Percentiles rank a stretch among this genome's conserved stretches.
Evolutionary conservation across 2,797 vertebrate species (phyloP).

Genomic region (Balearica regulorum): DNA sequence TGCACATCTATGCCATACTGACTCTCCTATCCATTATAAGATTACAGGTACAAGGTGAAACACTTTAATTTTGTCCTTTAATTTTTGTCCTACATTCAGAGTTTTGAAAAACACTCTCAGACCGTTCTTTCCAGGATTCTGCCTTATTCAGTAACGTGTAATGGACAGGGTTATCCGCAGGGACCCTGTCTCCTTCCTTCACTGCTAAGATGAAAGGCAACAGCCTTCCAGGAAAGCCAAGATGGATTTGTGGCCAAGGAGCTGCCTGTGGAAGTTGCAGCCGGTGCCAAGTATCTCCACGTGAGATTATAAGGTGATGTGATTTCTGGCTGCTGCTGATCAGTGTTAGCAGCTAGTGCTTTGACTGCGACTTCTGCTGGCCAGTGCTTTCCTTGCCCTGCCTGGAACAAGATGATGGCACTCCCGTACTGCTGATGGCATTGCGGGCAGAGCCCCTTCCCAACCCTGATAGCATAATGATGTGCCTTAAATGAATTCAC

Average conservation of each 20-base stretch:
- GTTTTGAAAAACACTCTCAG: background rate
- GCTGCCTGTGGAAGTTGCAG: background rate
- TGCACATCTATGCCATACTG: background rate
- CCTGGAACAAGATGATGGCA: background rate
- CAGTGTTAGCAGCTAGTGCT: background rate
- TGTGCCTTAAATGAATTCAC: background rate
- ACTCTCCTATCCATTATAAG: background rate
- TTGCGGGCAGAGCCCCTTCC: background rate
- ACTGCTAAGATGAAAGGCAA: background rate
- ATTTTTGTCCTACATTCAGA: background rate
- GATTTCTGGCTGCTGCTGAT: background rate
- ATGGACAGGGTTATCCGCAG: background rate
- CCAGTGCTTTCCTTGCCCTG: background rate
- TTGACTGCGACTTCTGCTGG: background rate
- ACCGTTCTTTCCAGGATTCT: background rate
- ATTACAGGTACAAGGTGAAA: background rate
- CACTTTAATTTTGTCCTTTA: background rate
- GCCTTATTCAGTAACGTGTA: background rate
- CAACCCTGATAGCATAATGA: background rate
- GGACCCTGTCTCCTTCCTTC: background rate
- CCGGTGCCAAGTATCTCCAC: accelerated
- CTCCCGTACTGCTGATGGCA: background rate
- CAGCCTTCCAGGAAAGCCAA: background rate
- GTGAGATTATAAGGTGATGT: background rate
- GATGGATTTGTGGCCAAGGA: background rate